Percentiles rank a stretch among this genome's conserved stretches.
Evolutionary conservation across 2,113 vertebrate genomes (phyloP).

Genomic region (Panurus biarmicus): DNA sequence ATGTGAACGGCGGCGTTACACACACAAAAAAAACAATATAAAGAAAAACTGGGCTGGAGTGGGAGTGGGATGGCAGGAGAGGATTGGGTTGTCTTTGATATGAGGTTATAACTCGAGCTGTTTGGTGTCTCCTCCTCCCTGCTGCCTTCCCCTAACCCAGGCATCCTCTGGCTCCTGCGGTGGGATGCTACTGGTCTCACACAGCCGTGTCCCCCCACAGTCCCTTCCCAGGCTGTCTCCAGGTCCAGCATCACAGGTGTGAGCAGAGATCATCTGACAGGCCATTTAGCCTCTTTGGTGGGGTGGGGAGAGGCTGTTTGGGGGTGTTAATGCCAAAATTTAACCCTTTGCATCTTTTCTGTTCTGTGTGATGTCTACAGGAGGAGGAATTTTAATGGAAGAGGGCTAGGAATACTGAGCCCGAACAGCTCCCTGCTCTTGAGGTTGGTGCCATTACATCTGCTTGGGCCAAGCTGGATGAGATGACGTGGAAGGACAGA

Average conservation of each 20-base stretch:
- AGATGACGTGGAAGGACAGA: not conserved
- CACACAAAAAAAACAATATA: not conserved
- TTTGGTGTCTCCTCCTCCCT: not conserved
- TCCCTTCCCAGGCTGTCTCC: not conserved
- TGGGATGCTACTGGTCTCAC: not conserved
- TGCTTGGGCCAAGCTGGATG: not conserved
- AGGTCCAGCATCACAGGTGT: not conserved
- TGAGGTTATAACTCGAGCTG: not conserved
- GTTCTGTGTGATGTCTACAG: not conserved
- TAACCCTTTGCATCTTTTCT: not conserved
- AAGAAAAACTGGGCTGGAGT: not conserved
- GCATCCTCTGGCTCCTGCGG: not conserved
- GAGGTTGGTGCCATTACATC: not conserved
- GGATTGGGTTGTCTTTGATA: not conserved
- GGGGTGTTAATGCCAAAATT: not conserved
- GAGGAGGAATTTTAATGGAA: not conserved
- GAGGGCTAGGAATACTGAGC: not conserved
- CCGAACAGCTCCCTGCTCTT: not conserved
- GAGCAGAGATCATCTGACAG: not conserved
- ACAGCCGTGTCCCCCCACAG: accelerated
- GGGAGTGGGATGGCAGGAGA: not conserved
- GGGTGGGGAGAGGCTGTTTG: not conserved
- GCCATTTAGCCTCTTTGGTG: not conserved
- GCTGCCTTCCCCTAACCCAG: not conserved
- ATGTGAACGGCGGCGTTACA: not conserved